These are phyloP conservation scores for Semaprochilodus insignis DNA, from an alignment of 2,797 vertebrate genomes.

Conservation along the genomic window DNA sequence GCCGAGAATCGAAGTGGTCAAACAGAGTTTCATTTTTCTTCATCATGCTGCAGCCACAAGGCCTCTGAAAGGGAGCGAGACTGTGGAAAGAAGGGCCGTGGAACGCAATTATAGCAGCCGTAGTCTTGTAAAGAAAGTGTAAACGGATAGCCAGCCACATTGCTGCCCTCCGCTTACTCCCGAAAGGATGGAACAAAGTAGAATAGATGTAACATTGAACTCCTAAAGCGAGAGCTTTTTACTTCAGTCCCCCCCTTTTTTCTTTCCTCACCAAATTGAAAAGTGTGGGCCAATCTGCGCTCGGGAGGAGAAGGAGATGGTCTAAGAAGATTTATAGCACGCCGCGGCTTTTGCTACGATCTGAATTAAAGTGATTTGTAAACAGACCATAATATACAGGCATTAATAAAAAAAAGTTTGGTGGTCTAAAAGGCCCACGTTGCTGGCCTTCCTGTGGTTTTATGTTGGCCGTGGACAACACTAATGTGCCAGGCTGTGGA, in stretches of 20 bases:
- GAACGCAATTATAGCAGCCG: conserved; percentile 84
- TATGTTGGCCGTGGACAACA: not conserved
- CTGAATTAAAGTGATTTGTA: conserved; percentile 70
- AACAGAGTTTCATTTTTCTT: conserved; percentile 83
- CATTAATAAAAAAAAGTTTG: not conserved
- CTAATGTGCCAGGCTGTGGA: not conserved
- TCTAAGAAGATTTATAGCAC: conserved; percentile 61
- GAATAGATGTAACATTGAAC: conserved; percentile 80
- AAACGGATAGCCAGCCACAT: conserved; percentile 77
- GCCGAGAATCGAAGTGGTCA: conserved; percentile 74
- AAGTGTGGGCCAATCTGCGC: conserved; percentile 66
- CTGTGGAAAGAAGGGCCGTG: conserved; percentile 76
- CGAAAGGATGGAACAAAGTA: conserved; percentile 81
- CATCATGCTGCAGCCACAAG: conserved; percentile 80
- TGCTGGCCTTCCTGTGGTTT: not conserved
- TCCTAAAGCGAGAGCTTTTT: conserved; percentile 68
- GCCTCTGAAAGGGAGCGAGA: conserved; percentile 81
- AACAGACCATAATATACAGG: conserved; percentile 54
- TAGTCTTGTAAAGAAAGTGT: conserved; percentile 80
- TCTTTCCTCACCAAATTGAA: conserved; percentile 73
- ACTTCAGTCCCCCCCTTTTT: conserved; percentile 68
- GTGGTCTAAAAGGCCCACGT: not conserved
- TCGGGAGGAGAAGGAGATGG: conserved; percentile 54
- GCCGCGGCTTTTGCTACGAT: conserved; percentile 53
- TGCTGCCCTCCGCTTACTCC: conserved; percentile 72